A percentile compares a stretch with the other conserved stretches of the same genome.
These are phyloP conservation scores for Ditula angustiorana DNA, from an alignment of 2,888 invertebrate genomes.

Conservation along the genomic window DNA sequence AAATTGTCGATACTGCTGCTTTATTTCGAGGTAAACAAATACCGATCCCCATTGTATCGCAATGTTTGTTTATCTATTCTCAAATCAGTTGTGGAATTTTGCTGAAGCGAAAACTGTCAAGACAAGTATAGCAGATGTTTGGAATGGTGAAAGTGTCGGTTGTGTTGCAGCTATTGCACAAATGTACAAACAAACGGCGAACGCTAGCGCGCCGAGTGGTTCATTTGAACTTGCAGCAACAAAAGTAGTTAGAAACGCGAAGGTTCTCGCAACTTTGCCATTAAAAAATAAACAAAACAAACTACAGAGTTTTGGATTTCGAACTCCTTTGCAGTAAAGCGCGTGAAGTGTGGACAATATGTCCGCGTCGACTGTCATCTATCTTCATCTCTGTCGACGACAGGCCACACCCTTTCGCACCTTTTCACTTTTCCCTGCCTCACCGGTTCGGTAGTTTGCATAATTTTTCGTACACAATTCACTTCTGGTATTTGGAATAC, in stretches of 20 bases:
- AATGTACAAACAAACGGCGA: conserved; percentile 7
- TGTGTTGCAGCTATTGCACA: conserved; percentile 1
- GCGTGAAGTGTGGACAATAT: background rate
- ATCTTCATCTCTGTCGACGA: conserved; percentile 42
- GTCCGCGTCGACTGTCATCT: conserved; percentile 37
- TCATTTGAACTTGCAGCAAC: background rate
- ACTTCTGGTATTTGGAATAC: background rate
- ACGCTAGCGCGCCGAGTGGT: background rate
- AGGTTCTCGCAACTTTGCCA: background rate
- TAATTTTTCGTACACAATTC: conserved; percentile 46
- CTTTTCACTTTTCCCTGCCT: conserved; percentile 73
- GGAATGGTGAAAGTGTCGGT: conserved; percentile 17
- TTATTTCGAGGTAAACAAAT: background rate
- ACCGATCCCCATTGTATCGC: background rate
- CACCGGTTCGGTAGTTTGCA: conserved; percentile 59
- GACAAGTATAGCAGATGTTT: conserved; percentile 10
- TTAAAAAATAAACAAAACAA: background rate
- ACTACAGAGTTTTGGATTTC: background rate
- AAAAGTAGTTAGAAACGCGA: background rate
- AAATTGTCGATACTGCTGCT: background rate
- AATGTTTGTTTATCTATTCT: background rate
- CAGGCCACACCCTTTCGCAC: conserved; percentile 48
- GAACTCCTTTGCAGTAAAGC: background rate
- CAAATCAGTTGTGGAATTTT: background rate
- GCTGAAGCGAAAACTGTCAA: conserved; percentile 2